Evolutionary conservation across 2,113 vertebrate species (phyloP).

Genomic region (Tauraco erythrolophus): DNA sequence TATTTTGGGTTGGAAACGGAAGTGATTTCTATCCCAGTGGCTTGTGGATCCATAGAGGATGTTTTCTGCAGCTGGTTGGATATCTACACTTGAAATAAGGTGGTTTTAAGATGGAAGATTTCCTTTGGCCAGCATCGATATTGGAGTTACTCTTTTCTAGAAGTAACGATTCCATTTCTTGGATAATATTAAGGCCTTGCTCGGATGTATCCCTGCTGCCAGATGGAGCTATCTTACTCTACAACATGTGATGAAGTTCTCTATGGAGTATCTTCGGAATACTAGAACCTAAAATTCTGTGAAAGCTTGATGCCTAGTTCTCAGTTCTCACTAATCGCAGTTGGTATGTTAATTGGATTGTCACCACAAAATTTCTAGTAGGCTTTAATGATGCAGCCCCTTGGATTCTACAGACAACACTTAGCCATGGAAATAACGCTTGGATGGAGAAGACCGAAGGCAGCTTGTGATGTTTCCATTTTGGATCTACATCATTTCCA

Average conservation of each 20-base stretch:
- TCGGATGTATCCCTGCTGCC: constrained; percentile 88
- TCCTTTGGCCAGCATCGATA: constrained; percentile 73
- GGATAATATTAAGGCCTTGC: constrained; percentile 85
- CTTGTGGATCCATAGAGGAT: constrained; percentile 83
- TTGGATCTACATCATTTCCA: constrained; percentile 81
- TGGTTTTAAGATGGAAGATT: constrained; percentile 78
- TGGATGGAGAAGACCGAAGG: constrained; percentile 79
- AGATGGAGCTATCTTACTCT: constrained; percentile 80
- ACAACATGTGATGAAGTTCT: constrained; percentile 71
- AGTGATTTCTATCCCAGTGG: constrained; percentile 82
- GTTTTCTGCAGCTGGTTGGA: constrained; percentile 83
- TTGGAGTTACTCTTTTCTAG: constrained; percentile 82
- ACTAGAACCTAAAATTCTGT: constrained; percentile 72
- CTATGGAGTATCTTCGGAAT: constrained; percentile 80
- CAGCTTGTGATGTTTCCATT: constrained; percentile 69
- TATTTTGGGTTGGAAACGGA: constrained; percentile 87
- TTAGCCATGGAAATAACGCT: constrained; percentile 75
- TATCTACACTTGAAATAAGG: constrained; percentile 75
- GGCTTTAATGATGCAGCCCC: constrained; percentile 59
- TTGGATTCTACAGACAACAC: constrained; percentile 82
- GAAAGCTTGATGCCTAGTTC: constrained; percentile 72
- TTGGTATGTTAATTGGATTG: constrained; percentile 78
- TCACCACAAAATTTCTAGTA: constrained; percentile 68
- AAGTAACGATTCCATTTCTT: constrained; percentile 71
- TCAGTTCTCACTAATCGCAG: constrained; percentile 64